phyloP scores from a whole-genome alignment of 2,113 vertebrate genomes.

The Trichechus manatus region DNA sequence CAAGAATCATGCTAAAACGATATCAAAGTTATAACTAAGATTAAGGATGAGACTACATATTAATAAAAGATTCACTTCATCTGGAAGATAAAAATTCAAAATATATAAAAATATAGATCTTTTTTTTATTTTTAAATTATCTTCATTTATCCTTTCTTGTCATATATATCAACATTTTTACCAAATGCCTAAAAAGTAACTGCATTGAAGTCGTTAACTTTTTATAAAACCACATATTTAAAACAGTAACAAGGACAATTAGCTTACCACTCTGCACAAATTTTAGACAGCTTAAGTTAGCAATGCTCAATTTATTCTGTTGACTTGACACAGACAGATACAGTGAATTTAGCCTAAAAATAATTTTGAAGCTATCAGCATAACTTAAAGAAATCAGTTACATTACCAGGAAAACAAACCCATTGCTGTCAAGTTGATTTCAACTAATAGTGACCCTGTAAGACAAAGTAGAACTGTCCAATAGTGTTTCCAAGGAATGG shows the following conservation, averaged over 20 bases:
- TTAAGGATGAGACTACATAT: too few relatives aligned
- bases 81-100: too few relatives aligned
- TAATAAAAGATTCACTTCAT: too few relatives aligned
- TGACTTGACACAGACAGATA: constrained; percentile 50
- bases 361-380: constrained; percentile 60
- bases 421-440: too few relatives aligned
- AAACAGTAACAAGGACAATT: constrained; percentile 48
- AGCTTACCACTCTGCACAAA: background rate
- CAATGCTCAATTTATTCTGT: constrained; percentile 65
- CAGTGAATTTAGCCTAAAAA: constrained; percentile 67
- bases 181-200: background rate
- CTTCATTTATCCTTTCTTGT: background rate
- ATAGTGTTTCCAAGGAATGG: too few relatives aligned
- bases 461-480: too few relatives aligned
- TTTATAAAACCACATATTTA: constrained; percentile 25
- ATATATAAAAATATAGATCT: background rate
- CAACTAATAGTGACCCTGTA: too few relatives aligned
- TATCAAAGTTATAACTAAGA: too few relatives aligned
- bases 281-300: constrained; percentile 55
- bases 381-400: constrained; percentile 33
- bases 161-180: background rate
- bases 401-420: background rate
- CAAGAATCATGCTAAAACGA: too few relatives aligned
- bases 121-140: background rate
- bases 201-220: background rate